Percentiles rank a stretch among this genome's conserved stretches.
These are phyloP conservation scores for Theocolax elegans DNA, from an alignment of 1,140 invertebrate genomes.

Conservation along the genomic window DNA sequence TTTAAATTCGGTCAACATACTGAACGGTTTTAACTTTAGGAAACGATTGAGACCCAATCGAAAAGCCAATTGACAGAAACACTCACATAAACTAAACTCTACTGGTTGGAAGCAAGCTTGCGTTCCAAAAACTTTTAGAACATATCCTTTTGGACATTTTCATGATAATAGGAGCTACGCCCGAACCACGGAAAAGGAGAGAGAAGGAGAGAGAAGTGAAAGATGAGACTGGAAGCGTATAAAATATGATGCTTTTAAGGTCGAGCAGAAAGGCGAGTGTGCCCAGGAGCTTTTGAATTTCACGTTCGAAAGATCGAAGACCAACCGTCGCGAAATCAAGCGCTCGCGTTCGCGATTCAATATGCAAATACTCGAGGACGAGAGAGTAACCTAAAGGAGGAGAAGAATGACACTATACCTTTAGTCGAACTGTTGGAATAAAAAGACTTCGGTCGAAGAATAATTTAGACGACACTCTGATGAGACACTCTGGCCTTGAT, in stretches of 20 bases:
- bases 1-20: too few species aligned
- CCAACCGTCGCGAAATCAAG: constrained; percentile 54
- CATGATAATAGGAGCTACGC: constrained; percentile 20
- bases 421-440: constrained; percentile 12
- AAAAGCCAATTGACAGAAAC: too few species aligned
- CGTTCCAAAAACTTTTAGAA: not conserved
- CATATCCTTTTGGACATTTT: constrained; percentile 19
- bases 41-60: too few species aligned
- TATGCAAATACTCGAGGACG: constrained; percentile 56
- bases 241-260: constrained; percentile 65
- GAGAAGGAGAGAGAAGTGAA: constrained; percentile 5
- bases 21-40: too few species aligned
- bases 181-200: not conserved
- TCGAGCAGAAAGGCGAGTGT: constrained; percentile 40
- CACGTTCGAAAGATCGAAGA: constrained; percentile 55
- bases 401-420: constrained; percentile 27
- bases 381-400: constrained; percentile 7
- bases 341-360: constrained; percentile 50
- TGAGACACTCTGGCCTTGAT: constrained; percentile 12
- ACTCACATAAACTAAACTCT: too few species aligned
- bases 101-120: too few species aligned
- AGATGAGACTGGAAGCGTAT: constrained; percentile 41
- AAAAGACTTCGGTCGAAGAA: constrained; percentile 26
- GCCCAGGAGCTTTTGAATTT: constrained; percentile 58
- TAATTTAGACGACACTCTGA: constrained; percentile 37